A percentile compares a stretch with the other conserved stretches of the same genome.
phyloP scores from a whole-genome alignment of 35 echinoderm and acorn worm genomes.

The Ptychodera flava region DNA sequence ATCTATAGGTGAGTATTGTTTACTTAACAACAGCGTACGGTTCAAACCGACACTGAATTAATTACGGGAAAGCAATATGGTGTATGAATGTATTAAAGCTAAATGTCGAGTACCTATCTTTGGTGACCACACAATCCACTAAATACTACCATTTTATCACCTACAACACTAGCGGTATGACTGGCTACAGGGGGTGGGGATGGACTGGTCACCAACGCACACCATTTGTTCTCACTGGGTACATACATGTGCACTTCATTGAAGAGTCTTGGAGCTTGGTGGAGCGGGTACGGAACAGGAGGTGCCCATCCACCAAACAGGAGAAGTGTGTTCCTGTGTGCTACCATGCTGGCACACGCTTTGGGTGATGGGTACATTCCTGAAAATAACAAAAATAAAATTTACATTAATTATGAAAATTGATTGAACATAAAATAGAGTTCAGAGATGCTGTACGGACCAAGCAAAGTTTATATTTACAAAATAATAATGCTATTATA shows the following conservation, averaged over 20 bases:
- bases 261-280: constrained; percentile 60
- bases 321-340: constrained; percentile 50
- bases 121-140: constrained; percentile 28
- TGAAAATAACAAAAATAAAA: constrained; percentile 4
- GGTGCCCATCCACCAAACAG: constrained; percentile 66
- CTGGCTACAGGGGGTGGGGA: constrained; percentile 56
- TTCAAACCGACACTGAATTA: too few species aligned
- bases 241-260: constrained; percentile 63
- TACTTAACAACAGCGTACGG: too few species aligned
- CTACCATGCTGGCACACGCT: constrained; percentile 58
- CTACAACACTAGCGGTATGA: constrained; percentile 40
- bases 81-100: too few species aligned
- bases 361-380: constrained; percentile 43
- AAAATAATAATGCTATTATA: too few species aligned
- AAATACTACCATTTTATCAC: constrained; percentile 63
- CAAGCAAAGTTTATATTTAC: too few species aligned
- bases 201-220: constrained; percentile 25
- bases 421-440: too few species aligned
- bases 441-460: too few species aligned
- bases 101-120: too few species aligned
- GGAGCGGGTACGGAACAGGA: constrained; percentile 52
- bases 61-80: too few species aligned
- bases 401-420: too few species aligned
- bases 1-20: too few species aligned
- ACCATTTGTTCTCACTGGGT: constrained; percentile 50